phyloP scores from a whole-genome alignment of 2,113 vertebrate genomes.

The Amphiprion percula region DNA sequence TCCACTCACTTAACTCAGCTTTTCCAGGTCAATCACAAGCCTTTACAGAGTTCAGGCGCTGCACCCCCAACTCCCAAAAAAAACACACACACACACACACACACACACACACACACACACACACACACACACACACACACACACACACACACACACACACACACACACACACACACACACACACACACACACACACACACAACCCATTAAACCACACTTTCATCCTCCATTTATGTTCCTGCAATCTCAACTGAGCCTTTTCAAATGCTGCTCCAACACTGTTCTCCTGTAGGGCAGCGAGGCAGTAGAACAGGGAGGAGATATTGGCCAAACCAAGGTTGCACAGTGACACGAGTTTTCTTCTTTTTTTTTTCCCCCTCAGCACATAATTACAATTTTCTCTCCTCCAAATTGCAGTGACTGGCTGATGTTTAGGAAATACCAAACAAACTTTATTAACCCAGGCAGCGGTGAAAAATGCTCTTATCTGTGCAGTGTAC shows the following conservation, averaged over 20 bases:
- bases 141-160: not conserved
- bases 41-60: constrained; percentile 70
- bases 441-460: constrained; percentile 62
- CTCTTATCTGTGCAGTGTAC: constrained; percentile 62
- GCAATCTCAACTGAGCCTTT: constrained; percentile 70
- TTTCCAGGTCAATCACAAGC: constrained; percentile 80
- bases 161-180: constrained; percentile 5
- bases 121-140: constrained; percentile 2
- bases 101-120: constrained; percentile 5
- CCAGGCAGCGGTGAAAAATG: constrained; percentile 44
- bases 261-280: constrained; percentile 54
- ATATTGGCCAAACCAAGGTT: constrained; percentile 53
- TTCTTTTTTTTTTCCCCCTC: not conserved
- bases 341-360: constrained; percentile 55
- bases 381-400: constrained; percentile 62
- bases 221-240: constrained; percentile 70
- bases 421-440: constrained; percentile 59
- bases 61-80: constrained; percentile 38
- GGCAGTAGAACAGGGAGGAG: constrained; percentile 47
- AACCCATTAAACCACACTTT: constrained; percentile 63
- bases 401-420: constrained; percentile 50
- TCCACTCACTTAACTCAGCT: constrained; percentile 78
- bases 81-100: not conserved
- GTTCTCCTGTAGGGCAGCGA: constrained; percentile 35
- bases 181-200: constrained; percentile 2